Evolutionary conservation across 37 sponge, comb jelly and placozoan species (phyloP).

Genomic region (Mnemiopsis leidyi): DNA sequence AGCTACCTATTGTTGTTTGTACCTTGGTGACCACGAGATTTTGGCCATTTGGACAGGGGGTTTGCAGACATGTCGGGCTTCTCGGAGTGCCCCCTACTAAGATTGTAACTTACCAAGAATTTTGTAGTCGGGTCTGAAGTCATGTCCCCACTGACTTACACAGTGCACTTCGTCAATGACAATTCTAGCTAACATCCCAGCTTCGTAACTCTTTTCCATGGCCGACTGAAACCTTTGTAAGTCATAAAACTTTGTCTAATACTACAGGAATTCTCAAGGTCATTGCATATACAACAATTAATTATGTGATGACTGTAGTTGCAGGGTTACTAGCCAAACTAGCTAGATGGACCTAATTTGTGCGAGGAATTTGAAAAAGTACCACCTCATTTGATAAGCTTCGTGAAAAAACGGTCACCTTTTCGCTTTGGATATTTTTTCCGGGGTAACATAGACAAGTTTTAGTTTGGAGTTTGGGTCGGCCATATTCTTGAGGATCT

Average conservation of each 20-base stretch:
- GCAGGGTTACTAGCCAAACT: no score
- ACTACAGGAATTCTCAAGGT: no score
- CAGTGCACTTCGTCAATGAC: constrained; percentile 98
- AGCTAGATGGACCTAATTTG: no score
- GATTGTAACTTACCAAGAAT: constrained; percentile 79
- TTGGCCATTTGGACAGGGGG: no score
- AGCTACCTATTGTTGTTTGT: no score
- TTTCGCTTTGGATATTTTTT: constrained; percentile 86
- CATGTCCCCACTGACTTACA: constrained; percentile 98
- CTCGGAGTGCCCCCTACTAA: no score
- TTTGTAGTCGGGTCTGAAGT: constrained; percentile 96
- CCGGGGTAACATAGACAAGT: constrained; percentile 91
- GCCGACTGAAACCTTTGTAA: constrained; percentile 72
- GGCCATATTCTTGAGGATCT: constrained; percentile 69
- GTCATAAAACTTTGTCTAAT: neutral
- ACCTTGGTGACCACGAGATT: no score
- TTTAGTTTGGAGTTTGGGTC: constrained; percentile 70
- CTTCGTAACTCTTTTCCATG: constrained; percentile 83
- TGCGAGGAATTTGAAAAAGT: no score
- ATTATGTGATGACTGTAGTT: no score
- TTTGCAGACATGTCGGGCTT: no score
- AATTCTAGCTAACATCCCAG: constrained; percentile 74
- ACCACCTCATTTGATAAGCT: no score
- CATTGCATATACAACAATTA: no score
- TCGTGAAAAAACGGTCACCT: constrained; percentile 8